Evolutionary conservation across 2,113 vertebrate species (phyloP).

Genomic region (Xerus inauris): DNA sequence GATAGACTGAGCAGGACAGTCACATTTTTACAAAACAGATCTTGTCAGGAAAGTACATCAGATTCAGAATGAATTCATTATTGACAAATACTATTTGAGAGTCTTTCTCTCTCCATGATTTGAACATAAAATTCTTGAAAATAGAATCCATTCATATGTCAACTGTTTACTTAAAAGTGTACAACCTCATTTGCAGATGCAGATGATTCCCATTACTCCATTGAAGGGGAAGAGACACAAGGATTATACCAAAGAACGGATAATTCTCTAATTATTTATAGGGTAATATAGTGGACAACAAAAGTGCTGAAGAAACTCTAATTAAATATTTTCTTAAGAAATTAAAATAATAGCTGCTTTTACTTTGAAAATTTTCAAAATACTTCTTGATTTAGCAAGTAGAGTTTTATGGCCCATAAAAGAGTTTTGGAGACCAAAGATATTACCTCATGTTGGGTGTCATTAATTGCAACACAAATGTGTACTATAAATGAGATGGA

Average conservation of each 20-base stretch:
- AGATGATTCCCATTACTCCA: neutral
- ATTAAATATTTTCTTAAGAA: neutral
- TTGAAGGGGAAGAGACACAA: neutral
- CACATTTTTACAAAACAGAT: constrained; percentile 11
- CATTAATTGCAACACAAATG: neutral
- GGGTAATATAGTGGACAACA: constrained; percentile 14
- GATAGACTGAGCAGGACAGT: neutral
- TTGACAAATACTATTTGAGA: neutral
- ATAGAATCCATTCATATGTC: neutral
- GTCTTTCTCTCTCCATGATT: neutral
- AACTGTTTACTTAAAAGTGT: constrained; percentile 2
- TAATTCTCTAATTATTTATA: constrained; percentile 17
- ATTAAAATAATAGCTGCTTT: neutral
- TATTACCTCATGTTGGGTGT: neutral
- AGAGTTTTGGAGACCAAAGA: neutral
- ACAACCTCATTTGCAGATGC: neutral
- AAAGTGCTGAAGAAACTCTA: constrained; percentile 21
- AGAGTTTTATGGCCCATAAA: neutral
- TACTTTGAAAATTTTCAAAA: neutral
- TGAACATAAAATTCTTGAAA: constrained; percentile 42
- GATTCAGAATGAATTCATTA: constrained; percentile 24
- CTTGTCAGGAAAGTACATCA: neutral
- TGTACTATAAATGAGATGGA: too few species aligned
- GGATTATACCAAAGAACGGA: neutral
- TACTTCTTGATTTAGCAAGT: constrained; percentile 7